Evolutionary conservation across 2,797 vertebrate genomes (phyloP).

Genomic region (Argya squamiceps): DNA sequence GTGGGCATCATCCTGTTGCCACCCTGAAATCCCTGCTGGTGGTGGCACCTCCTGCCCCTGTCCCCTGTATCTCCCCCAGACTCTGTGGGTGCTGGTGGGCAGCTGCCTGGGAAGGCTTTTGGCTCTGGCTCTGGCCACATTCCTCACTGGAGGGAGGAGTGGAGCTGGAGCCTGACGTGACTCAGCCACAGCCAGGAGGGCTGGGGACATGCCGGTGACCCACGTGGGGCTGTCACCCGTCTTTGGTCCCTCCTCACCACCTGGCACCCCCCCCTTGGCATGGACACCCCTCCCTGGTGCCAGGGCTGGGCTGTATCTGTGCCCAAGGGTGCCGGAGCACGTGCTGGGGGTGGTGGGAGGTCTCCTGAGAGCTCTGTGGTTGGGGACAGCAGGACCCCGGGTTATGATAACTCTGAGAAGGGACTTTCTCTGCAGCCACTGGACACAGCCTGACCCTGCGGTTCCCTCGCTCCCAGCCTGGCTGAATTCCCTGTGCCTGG

Average conservation of each 20-base stretch:
- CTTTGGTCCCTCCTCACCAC: neutral
- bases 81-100: neutral
- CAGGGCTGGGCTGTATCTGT: neutral
- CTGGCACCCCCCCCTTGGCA: neutral
- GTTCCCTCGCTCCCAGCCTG: neutral
- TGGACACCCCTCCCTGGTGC: accelerated
- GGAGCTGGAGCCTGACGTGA: neutral
- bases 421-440: neutral
- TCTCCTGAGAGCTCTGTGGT: neutral
- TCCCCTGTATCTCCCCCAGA: accelerated
- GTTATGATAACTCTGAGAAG: neutral
- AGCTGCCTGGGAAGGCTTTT: neutral
- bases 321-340: neutral
- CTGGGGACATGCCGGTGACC: neutral
- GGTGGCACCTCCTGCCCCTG: neutral
- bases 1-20: neutral
- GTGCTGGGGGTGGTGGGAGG: neutral
- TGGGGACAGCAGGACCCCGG: accelerated
- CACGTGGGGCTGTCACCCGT: accelerated
- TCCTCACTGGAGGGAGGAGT: neutral
- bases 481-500: neutral
- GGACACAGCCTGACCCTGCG: neutral
- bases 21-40: accelerated
- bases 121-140: neutral
- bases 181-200: neutral